These are phyloP conservation scores for Argyresthia goedartella DNA, from an alignment of 2,888 invertebrate genomes.

Conservation along the genomic window DNA sequence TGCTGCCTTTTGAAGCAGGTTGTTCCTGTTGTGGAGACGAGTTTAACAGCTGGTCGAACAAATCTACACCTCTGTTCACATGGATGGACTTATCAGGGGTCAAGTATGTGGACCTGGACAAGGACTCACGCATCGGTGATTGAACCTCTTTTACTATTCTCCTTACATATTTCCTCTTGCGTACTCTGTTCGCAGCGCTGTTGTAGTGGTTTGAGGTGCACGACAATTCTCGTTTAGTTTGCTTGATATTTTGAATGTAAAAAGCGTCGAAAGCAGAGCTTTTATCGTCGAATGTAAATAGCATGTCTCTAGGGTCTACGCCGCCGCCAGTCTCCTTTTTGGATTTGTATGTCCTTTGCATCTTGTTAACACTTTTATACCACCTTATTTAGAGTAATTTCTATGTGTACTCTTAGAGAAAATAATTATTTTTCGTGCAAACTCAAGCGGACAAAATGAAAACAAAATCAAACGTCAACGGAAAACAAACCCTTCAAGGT, in stretches of 20 bases:
- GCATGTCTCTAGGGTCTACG: slow-evolving; percentile 37
- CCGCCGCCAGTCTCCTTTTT: slow-evolving; percentile 40
- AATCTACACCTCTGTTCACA: slow-evolving; percentile 48
- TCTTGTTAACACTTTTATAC: slow-evolving; percentile 13
- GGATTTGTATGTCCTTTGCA: slow-evolving; percentile 51
- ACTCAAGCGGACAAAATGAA: too few relatives aligned
- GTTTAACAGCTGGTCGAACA: slow-evolving; percentile 49
- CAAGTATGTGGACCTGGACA: slow-evolving; percentile 31
- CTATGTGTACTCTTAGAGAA: too few relatives aligned
- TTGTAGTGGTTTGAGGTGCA: slow-evolving; percentile 29
- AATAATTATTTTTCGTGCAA: too few relatives aligned
- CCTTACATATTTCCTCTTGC: slow-evolving; percentile 56
- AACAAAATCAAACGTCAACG: neutral
- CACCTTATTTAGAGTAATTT: too few relatives aligned
- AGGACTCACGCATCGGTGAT: slow-evolving; percentile 20
- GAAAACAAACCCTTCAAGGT: too few relatives aligned
- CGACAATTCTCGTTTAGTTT: slow-evolving; percentile 51
- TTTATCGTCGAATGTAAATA: slow-evolving; percentile 40
- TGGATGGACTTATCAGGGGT: slow-evolving; percentile 57
- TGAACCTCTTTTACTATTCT: slow-evolving; percentile 40
- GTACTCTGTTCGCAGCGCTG: slow-evolving; percentile 34
- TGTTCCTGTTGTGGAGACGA: slow-evolving; percentile 23
- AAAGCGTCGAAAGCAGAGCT: slow-evolving; percentile 51
- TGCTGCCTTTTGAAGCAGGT: slow-evolving; percentile 9
- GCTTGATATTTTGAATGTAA: slow-evolving; percentile 59